phyloP scores from a whole-genome alignment of 2,888 invertebrate genomes.

The Stenurella melanura region DNA sequence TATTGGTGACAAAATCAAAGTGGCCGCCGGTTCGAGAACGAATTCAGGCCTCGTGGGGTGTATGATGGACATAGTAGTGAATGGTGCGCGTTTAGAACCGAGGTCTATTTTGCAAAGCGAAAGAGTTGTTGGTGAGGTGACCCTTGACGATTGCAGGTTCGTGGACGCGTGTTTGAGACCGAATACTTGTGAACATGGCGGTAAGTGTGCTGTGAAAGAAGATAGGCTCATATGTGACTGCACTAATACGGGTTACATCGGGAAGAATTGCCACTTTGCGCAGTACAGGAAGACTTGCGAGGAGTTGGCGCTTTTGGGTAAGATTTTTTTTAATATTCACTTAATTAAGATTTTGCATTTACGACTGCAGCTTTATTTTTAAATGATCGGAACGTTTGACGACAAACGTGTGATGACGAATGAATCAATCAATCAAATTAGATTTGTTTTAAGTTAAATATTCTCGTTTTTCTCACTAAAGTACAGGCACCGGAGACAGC shows the following conservation, averaged over 20 bases:
- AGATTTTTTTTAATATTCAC: constrained; percentile 29
- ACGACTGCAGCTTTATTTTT: no score
- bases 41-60: constrained; percentile 92
- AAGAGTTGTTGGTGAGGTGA: constrained; percentile 90
- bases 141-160: constrained; percentile 90
- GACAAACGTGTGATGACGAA: no score
- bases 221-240: constrained; percentile 93
- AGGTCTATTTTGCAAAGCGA: constrained; percentile 86
- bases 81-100: constrained; percentile 87
- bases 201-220: constrained; percentile 91
- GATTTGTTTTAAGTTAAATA: no score
- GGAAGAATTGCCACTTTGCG: constrained; percentile 96
- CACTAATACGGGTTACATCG: constrained; percentile 91
- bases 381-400: no score
- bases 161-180: constrained; percentile 92
- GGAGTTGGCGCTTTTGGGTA: constrained; percentile 87
- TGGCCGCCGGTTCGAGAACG: constrained; percentile 86
- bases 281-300: constrained; percentile 94
- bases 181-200: constrained; percentile 94
- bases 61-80: constrained; percentile 91
- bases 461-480: no score
- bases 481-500: no score
- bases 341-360: no score
- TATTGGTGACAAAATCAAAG: constrained; percentile 74
- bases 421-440: no score